phyloP scores from a whole-genome alignment of 2,888 invertebrate genomes.

The Dusona sp. region DNA sequence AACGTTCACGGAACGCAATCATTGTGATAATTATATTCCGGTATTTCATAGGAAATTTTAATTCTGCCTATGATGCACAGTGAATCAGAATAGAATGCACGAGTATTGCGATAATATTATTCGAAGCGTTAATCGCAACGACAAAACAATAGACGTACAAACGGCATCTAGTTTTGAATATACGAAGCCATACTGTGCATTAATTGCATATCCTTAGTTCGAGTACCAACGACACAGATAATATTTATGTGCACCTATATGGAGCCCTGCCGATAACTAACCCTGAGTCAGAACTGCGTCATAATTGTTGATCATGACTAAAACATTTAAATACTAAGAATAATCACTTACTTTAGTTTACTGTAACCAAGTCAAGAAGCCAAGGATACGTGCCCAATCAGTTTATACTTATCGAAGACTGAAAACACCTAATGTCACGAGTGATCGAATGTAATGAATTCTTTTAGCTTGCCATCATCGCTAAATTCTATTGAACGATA shows the following conservation, averaged over 20 bases:
- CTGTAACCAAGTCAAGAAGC: not conserved
- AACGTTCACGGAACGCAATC: not conserved
- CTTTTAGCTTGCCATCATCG: not conserved
- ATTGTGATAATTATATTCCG: not conserved
- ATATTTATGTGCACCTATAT: constrained; percentile 13
- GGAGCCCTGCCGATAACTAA: constrained; percentile 56
- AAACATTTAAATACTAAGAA: not conserved
- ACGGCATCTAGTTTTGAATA: not conserved
- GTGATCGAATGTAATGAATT: not conserved
- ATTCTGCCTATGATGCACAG: constrained; percentile 26
- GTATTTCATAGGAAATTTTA: constrained; percentile 8
- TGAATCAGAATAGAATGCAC: constrained; percentile 9
- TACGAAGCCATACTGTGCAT: not conserved
- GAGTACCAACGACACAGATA: not conserved
- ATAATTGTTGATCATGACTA: not conserved
- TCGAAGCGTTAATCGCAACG: constrained; percentile 7
- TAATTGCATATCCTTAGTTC: not conserved
- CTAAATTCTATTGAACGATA: constrained; percentile 9
- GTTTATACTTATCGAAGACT: constrained; percentile 1
- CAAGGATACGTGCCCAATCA: constrained; percentile 10
- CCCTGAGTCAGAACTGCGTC: constrained; percentile 50
- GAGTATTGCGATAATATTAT: constrained; percentile 19
- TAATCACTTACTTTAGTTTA: not conserved
- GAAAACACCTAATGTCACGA: not conserved
- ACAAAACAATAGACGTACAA: not conserved